phyloP scores from a whole-genome alignment of 2,888 invertebrate genomes.

The Machimus atricapillus region DNA sequence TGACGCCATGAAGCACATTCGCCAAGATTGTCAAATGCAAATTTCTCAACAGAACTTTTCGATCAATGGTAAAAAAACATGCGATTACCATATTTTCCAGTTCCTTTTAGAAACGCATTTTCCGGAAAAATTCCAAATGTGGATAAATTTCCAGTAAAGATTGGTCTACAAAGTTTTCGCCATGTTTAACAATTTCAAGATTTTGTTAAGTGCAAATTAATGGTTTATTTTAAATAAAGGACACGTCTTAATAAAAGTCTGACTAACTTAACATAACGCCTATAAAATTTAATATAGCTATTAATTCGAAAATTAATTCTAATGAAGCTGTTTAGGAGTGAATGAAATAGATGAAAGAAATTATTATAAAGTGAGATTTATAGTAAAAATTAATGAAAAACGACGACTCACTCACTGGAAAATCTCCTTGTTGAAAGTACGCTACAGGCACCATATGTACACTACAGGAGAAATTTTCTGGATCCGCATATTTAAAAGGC shows the following conservation, averaged over 20 bases:
- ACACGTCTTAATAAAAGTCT: too few relatives aligned
- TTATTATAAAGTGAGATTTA: neutral
- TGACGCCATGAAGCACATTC: neutral
- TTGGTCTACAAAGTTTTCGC: too few relatives aligned
- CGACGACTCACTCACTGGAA: conserved; percentile 78
- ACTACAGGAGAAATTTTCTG: conserved; percentile 71
- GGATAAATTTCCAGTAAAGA: too few relatives aligned
- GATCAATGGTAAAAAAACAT: too few relatives aligned
- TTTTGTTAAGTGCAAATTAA: too few relatives aligned
- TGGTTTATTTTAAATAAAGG: too few relatives aligned
- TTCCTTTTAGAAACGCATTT: too few relatives aligned
- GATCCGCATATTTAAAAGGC: conserved; percentile 61
- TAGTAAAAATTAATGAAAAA: conserved; percentile 52
- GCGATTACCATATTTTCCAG: too few relatives aligned
- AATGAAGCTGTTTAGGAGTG: neutral
- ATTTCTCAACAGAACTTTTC: too few relatives aligned
- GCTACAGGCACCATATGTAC: conserved; percentile 86
- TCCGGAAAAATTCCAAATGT: too few relatives aligned
- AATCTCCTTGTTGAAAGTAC: conserved; percentile 78
- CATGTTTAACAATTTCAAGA: too few relatives aligned
- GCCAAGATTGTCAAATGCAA: neutral
- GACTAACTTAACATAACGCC: too few relatives aligned
- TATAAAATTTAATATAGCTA: neutral
- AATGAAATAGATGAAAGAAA: neutral
- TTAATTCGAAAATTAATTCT: neutral